These are phyloP conservation scores for Calonectris borealis DNA, from an alignment of 2,113 vertebrate genomes.

Conservation along the genomic window DNA sequence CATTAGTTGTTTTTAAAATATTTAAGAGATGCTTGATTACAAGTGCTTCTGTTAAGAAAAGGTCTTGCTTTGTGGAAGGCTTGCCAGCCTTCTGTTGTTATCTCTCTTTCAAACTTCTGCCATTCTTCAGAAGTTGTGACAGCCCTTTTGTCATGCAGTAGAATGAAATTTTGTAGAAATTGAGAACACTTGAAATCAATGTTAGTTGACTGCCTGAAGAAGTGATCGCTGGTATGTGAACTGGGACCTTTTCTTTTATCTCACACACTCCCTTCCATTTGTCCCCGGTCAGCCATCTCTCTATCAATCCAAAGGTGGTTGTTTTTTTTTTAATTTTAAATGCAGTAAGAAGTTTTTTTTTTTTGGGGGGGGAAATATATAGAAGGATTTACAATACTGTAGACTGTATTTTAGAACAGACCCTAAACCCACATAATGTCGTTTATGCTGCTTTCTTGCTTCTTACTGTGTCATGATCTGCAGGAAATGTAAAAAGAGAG, in stretches of 20 bases:
- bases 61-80: background rate
- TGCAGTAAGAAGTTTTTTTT: background rate
- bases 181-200: background rate
- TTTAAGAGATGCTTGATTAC: background rate
- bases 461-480: background rate
- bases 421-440: background rate
- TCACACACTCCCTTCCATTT: background rate
- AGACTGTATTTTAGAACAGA: background rate
- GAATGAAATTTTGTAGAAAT: background rate
- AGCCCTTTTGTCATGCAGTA: background rate
- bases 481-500: background rate
- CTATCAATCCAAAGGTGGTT: background rate
- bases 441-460: background rate
- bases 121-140: background rate
- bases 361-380: too few relatives aligned
- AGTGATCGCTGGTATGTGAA: background rate
- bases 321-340: background rate
- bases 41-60: background rate
- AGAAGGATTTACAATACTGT: background rate
- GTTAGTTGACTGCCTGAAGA: background rate
- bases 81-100: background rate
- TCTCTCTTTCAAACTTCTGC: background rate
- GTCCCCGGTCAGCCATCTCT: background rate
- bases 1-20: background rate
- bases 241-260: background rate